These are phyloP conservation scores for Cabera pusaria DNA, from an alignment of 2,888 invertebrate species.

Conservation along the genomic window DNA sequence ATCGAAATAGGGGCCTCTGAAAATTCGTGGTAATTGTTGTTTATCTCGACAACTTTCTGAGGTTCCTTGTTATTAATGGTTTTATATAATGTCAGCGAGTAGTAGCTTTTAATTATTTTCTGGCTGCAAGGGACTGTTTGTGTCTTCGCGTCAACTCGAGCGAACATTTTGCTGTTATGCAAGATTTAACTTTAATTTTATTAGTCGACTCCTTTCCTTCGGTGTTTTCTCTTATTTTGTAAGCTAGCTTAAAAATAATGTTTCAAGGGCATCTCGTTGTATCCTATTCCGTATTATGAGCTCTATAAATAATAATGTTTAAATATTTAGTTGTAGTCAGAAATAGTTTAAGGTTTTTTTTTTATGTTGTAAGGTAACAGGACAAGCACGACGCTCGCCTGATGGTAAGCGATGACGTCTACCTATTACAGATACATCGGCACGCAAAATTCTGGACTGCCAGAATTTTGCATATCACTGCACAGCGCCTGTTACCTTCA, in stretches of 20 bases:
- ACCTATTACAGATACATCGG: no score
- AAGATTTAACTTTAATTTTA: conserved; percentile 54
- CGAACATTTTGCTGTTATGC: conserved; percentile 55
- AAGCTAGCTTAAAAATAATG: conserved; percentile 25
- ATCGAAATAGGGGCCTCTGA: conserved; percentile 46
- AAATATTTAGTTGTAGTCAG: no score
- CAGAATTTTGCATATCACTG: no score
- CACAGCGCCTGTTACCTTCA: no score
- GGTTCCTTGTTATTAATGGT: conserved; percentile 73
- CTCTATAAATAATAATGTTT: no score
- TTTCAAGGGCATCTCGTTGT: conserved; percentile 16
- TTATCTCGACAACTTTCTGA: conserved; percentile 69
- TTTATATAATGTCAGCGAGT: conserved; percentile 67
- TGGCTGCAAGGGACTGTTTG: conserved; percentile 52
- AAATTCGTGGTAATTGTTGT: conserved; percentile 67
- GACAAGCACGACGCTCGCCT: no score
- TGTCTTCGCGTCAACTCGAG: conserved; percentile 52
- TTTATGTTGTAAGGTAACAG: no score
- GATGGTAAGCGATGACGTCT: no score
- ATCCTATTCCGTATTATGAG: conserved; percentile 14
- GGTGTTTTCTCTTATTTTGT: conserved; percentile 35
- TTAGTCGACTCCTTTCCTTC: conserved; percentile 29
- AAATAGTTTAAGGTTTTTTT: no score
- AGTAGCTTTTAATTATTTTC: conserved; percentile 75
- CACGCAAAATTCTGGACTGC: no score